Evolutionary conservation across 2,888 invertebrate species (phyloP).

Genomic region (Trimorus sp.): DNA sequence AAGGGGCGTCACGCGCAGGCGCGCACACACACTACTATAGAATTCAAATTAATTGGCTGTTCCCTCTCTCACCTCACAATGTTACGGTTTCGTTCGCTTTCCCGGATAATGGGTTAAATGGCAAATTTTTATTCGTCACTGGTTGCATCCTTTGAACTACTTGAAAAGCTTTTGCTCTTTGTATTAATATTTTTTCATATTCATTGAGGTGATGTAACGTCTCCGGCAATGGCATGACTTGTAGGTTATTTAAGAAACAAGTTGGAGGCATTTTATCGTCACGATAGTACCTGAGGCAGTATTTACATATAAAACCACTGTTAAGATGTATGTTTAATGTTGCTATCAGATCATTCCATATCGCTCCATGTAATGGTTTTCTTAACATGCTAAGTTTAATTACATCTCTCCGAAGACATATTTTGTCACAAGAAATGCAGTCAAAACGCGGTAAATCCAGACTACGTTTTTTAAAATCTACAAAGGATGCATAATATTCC

Average conservation of each 20-base stretch:
- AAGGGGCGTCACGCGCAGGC: too few relatives aligned
- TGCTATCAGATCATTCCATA: not conserved
- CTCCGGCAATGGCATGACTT: slow-evolving; percentile 21
- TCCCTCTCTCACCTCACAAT: too few relatives aligned
- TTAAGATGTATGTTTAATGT: not conserved
- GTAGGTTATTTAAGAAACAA: slow-evolving; percentile 70
- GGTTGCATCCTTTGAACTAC: slow-evolving; percentile 71
- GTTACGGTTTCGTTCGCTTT: too few relatives aligned
- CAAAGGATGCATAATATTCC: not conserved
- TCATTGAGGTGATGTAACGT: not conserved
- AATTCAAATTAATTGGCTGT: not conserved
- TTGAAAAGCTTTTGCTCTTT: slow-evolving; percentile 76
- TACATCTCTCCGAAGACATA: not conserved
- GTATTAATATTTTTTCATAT: slow-evolving; percentile 70
- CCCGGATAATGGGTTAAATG: too few relatives aligned
- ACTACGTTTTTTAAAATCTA: not conserved
- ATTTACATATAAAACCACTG: slow-evolving; percentile 37
- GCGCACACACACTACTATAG: too few relatives aligned
- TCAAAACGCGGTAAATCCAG: not conserved
- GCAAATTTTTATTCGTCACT: slow-evolving; percentile 70
- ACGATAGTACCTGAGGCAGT: slow-evolving; percentile 35
- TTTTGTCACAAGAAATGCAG: not conserved
- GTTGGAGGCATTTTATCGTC: slow-evolving; percentile 64
- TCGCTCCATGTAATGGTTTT: not conserved
- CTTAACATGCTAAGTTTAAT: not conserved